Conservation (phyloP, 1,140 invertebrate species). For the Hycleus phaleratus region DNA sequence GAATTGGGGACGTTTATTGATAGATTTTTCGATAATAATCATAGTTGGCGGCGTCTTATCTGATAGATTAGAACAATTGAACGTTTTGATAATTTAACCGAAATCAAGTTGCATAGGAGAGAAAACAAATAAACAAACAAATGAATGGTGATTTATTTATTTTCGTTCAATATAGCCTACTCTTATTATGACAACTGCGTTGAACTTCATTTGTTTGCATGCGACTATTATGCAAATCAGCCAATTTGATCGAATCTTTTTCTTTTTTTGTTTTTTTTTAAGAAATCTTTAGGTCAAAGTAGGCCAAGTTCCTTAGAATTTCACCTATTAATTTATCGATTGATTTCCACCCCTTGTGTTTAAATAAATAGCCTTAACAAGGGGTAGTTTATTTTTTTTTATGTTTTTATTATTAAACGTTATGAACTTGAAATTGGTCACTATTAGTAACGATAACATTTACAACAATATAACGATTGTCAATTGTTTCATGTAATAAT, state of each 20-base stretch:
- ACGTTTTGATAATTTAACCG: too few relatives aligned
- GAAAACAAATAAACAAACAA: too few relatives aligned
- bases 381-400: not conserved
- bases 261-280: not conserved
- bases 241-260: not conserved
- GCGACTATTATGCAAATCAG: not conserved
- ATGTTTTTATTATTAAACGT: conserved; percentile 2
- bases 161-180: not conserved
- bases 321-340: not conserved
- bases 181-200: not conserved
- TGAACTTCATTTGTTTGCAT: not conserved
- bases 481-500: too few relatives aligned
- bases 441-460: conserved; percentile 1
- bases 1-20: too few relatives aligned
- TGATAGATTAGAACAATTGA: too few relatives aligned
- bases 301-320: not conserved
- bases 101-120: too few relatives aligned
- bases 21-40: too few relatives aligned
- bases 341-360: too few relatives aligned
- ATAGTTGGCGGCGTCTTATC: too few relatives aligned
- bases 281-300: not conserved
- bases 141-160: not conserved
- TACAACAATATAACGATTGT: too few relatives aligned
- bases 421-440: conserved; percentile 12
- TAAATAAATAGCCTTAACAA: too few relatives aligned